Base-by-base conservation (phyloP, 2,888 invertebrate species). In the Epiblema foenella region DNA sequence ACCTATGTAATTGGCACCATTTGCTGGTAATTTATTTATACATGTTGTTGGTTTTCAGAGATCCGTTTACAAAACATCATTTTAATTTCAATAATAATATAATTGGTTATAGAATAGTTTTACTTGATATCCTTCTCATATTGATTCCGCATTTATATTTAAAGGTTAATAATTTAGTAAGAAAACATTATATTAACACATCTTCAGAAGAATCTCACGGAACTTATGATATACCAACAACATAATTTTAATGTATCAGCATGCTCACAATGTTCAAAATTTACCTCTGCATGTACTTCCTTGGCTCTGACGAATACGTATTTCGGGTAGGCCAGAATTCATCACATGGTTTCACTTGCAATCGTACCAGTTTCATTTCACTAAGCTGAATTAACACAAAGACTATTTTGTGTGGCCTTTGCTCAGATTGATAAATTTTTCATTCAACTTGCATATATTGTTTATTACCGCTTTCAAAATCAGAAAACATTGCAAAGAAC, bases 341-440 rank as follows among this genome's bases (percentile, higher is more conserved):
- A 85, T 82, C 82, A 84, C 83, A 80, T 81, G 70, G 68, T 80
- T 79, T 82, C 78, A 78, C 81, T 82, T 79, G 76, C 78, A 79
- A 83, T 82, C 78, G 77, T 77, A 60, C 78, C 80, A 78, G 80
- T 78, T 79, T 78, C 82, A 83, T 81, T 74, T 78, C 75, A 75
- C 67, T n/a, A n/a, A n/a, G n/a, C n/a, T 46, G 67, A 71, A 69
- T 49, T 56, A 77, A 81, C 79, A 77, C 75, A 74, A 77, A 85
- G 91, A 93, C 92, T 91, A 89, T 85, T 89, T 93, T 90, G 92
- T 92, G 87, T 92, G 92, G 93, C 93, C 89, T 85, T 86, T 77
- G 73, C 73, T 39, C 20, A 15, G 18, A 63, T 63, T n/a, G 33
- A 12, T 18, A 63, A 52, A 9, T 76, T 78, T 64, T 46, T 52